These are phyloP conservation scores for Empis livida DNA, from an alignment of 2,888 invertebrate species.

Conservation along the genomic window DNA sequence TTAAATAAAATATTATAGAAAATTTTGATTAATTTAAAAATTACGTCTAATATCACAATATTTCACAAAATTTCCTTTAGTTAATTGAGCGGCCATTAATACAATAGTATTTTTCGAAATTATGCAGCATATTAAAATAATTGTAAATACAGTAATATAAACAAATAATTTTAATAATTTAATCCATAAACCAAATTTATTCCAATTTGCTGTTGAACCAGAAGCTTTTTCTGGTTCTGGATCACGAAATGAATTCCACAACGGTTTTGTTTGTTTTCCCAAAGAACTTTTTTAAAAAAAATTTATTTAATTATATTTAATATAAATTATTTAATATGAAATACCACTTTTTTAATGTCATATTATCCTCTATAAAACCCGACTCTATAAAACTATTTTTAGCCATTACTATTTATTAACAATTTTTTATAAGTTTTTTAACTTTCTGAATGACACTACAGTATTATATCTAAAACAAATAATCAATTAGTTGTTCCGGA, in stretches of 20 bases:
- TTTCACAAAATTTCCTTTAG: conserved; percentile 39
- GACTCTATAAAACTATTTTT: no score
- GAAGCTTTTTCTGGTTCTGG: conserved; percentile 52
- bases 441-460: no score
- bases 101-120: conserved; percentile 60
- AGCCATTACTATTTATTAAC: no score
- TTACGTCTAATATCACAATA: conserved; percentile 44
- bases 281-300: no score
- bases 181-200: conserved; percentile 47
- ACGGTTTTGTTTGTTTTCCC: conserved; percentile 23
- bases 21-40: no score
- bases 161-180: conserved; percentile 54
- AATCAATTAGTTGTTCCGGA: no score
- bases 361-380: no score
- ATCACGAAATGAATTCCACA: conserved; percentile 73
- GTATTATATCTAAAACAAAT: no score
- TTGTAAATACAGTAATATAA: conserved; percentile 51
- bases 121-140: conserved; percentile 54
- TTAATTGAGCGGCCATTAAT: conserved; percentile 59
- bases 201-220: conserved; percentile 51
- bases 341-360: no score
- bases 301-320: no score
- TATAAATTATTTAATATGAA: no score
- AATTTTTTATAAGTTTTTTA: no score
- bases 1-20: conserved; percentile 9